Evolutionary conservation across 2,113 vertebrate species (phyloP).

Genomic region (Dasyurus viverrinus): DNA sequence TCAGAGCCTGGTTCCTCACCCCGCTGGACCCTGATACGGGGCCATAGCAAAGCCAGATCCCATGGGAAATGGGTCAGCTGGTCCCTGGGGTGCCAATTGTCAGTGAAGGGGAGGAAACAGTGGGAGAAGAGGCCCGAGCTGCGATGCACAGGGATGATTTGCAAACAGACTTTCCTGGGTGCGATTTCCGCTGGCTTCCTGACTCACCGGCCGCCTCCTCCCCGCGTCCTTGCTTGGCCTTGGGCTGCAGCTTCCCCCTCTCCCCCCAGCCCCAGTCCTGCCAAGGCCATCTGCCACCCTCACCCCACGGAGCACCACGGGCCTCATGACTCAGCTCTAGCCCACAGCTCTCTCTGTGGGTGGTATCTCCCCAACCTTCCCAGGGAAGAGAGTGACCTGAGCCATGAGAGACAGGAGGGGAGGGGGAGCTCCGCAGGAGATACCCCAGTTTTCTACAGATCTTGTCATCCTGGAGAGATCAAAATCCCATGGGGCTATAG

Average conservation of each 20-base stretch:
- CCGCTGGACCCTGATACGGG: not conserved
- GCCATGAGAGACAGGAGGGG: not conserved
- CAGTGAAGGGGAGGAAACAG: not conserved
- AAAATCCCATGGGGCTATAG: not conserved
- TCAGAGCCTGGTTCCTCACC: not conserved
- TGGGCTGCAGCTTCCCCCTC: not conserved
- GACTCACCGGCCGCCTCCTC: not conserved
- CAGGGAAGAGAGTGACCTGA: conserved; percentile 2
- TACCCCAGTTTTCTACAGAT: not conserved
- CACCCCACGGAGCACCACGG: not conserved
- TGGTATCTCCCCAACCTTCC: not conserved
- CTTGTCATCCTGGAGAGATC: not conserved
- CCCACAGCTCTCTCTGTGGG: not conserved
- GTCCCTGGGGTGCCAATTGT: not conserved
- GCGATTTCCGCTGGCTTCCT: not conserved
- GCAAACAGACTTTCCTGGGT: not conserved
- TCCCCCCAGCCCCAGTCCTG: not conserved
- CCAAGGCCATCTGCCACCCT: conserved; percentile 1
- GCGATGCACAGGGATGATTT: not conserved
- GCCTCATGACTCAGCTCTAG: not conserved
- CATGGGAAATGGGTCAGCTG: not conserved
- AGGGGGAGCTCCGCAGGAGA: not conserved
- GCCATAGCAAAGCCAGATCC: not conserved
- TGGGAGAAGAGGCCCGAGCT: not conserved
- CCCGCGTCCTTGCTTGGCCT: not conserved